These are phyloP conservation scores for Mastigias papua DNA, from an alignment of 30 jellyfish, hydroid and myxozoan genomes.

Conservation along the genomic window DNA sequence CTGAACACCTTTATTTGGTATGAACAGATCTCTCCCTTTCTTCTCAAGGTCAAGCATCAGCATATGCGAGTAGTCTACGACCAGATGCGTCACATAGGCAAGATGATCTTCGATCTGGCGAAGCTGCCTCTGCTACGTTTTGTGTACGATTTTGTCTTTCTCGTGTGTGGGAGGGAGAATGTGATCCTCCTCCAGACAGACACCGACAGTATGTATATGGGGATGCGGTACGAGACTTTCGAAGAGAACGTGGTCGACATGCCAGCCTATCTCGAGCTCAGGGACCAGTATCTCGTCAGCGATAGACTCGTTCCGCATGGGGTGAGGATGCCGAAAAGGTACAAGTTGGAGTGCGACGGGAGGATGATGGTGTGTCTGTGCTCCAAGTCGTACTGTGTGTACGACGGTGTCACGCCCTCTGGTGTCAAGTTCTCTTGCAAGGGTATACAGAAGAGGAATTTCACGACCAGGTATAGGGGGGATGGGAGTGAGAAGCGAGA, in stretches of 20 bases:
- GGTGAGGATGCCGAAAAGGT: neutral
- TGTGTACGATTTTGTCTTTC: neutral
- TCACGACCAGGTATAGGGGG: neutral
- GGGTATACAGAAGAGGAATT: neutral
- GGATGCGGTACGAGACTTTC: neutral
- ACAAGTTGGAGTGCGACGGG: neutral
- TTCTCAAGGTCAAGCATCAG: neutral
- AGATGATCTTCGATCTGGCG: neutral
- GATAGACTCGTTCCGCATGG: neutral
- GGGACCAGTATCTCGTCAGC: neutral
- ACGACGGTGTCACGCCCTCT: neutral
- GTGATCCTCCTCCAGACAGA: neutral
- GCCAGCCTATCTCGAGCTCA: neutral
- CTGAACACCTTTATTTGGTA: neutral
- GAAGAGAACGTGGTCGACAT: neutral
- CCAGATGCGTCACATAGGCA: neutral
- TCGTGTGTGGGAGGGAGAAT: neutral
- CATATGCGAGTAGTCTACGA: neutral
- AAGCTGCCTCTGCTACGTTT: neutral
- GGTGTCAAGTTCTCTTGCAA: neutral
- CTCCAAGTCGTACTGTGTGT: conserved; percentile 3
- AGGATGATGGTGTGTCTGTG: neutral
- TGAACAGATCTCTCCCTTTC: neutral
- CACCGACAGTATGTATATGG: conserved; percentile 8
- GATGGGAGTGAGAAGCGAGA: neutral